Base-by-base conservation (phyloP, 1,140 invertebrate genomes). In the Meloidogyne floridensis region DNA sequence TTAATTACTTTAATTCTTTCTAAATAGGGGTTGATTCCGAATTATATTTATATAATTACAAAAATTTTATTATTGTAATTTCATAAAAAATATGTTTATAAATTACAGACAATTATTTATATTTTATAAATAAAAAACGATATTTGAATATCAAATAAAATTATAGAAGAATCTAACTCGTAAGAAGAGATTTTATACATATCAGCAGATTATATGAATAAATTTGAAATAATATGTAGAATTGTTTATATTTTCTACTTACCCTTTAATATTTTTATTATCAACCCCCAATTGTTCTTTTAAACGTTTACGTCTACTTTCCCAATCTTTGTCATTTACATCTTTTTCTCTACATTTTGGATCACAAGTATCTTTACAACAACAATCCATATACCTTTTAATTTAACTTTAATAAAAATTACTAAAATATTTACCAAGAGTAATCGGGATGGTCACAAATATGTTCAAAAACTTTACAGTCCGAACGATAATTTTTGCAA, bases 311-410 rank as follows among this genome's bases (percentile, higher is more conserved):
- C 53, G 43, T 74, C 43, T 4, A n/a, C 11, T 11, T 72, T 69
- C 43, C 65, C 18, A 53, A 18, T 42, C 47, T 13, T 42, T 18
- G 2, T 42, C 59, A 65, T 71, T 65, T n/a, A n/a, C 9, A 42
- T 65, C 18, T 71, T 10, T 79, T 42, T 47, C 77, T n/a, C n/a
- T 47, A 18, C 77, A 79, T 71, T 79, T 65, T 32, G 56, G 18
- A 72, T 79, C 77, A 18, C 77, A 79, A 9, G 56, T 79, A 32
- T 47, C 18, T 7, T 72, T 20, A 47, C 77, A 79, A 20, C 77
- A 79, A 54, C 65, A 51, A 72, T 79, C 69, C 77, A 79, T 79
- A 72, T 79, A 79, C 65, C 77, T 79, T 65, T 43, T 20, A 10
- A 18, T 59, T 59, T 18, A 71, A 47, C 6, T 9, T 71, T 20